Evolutionary conservation across 2,797 vertebrate genomes (phyloP), one percentile per base, ranked within the genome.

Genomic region (Chrysocyon brachyurus): DNA sequence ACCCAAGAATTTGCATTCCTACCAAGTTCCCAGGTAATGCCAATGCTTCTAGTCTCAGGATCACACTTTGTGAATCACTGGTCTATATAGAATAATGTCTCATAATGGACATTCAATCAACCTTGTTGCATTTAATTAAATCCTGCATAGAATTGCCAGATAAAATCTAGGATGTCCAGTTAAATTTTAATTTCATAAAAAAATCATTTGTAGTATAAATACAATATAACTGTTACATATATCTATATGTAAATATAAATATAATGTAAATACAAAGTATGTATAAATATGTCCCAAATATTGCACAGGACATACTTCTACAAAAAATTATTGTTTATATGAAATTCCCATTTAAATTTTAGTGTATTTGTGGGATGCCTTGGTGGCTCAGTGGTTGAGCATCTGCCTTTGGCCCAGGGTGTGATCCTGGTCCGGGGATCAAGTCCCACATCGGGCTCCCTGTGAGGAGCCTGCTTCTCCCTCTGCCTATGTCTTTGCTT

Each of bases 131-230:
- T 33, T 92, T 57, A 81, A 88, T 31, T 70, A 61, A 61, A 52
- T 91, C 56, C 26, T 61, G 57, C n/a, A 36, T 59, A 64, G 14
- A 15, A 86, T 22, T 97, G 36, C 28, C 72, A 82, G 28, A 49
- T 49, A 89, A 78, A 84, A 92, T 24, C 54, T 33, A 86, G 24
- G 22, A 31, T 56, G 17, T 4, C 33, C 10, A 68, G 49, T 93
- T 89, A 95, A 91, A 83, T 64, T 92, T 92, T n/a, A 78, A 78
- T 70, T 93, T 89, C 26, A 93, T 52, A 17, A 75, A 73, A 88
- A 64, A 81, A 56, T 70, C 22, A 57, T 78, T 92, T 86, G 56
- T 87, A 64, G 5, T 72, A 54, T 54, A 90, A 95, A 73, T 75
- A 36, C 15, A 91, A 33, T 54, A 83, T 59, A 66, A 73, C n/a